Conservation (phyloP, 2,888 invertebrate species). For the Zygogramma bicolorata region DNA sequence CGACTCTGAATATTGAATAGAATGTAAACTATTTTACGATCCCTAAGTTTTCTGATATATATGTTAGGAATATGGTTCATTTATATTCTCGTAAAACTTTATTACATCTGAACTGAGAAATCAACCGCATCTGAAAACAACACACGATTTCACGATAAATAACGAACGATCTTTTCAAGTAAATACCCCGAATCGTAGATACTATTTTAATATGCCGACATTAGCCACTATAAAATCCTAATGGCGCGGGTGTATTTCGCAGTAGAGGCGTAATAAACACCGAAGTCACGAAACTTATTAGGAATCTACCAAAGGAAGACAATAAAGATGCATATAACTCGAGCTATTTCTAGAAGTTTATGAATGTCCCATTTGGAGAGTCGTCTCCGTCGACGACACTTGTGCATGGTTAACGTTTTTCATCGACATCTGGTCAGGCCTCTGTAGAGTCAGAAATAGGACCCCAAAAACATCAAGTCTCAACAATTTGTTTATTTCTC, state of each 20-base stretch:
- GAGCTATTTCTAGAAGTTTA: background rate
- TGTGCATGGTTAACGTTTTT: background rate
- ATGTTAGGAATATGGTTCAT: too few species aligned
- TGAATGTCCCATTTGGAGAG: background rate
- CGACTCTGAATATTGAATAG: too few species aligned
- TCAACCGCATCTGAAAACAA: too few species aligned
- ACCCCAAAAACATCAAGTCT: background rate
- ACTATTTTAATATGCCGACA: background rate
- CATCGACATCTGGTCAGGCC: background rate
- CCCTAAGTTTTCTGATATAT: too few species aligned
- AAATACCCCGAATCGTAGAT: background rate
- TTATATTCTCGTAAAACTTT: too few species aligned
- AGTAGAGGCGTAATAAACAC: background rate
- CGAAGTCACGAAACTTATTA: background rate
- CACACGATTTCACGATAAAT: too few species aligned
- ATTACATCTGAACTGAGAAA: too few species aligned
- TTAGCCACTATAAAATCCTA: background rate
- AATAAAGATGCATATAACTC: conserved; percentile 1
- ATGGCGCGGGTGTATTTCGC: background rate
- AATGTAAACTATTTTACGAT: too few species aligned
- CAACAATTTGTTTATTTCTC: too few species aligned
- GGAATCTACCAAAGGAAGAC: background rate
- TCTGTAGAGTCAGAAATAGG: background rate
- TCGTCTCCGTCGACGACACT: background rate
- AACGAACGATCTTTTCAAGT: background rate